Conservation (phyloP, 2,888 invertebrate species). For the Axea sp. region DNA sequence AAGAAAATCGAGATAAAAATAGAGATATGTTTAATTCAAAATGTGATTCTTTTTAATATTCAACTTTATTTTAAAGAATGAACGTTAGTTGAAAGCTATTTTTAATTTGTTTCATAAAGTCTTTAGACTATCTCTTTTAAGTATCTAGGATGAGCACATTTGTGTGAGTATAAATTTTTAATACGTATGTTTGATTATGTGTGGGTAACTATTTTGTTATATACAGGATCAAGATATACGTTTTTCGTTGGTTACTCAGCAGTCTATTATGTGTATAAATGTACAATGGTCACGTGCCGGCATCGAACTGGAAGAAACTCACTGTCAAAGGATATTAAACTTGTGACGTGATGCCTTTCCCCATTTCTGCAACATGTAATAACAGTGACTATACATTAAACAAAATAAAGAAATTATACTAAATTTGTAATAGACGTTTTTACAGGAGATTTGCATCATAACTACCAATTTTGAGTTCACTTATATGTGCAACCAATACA, state of each 20-base stretch:
- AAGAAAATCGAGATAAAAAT: too few relatives aligned
- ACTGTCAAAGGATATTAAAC: constrained; percentile 76
- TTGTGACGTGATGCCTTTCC: constrained; percentile 68
- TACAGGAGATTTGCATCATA: too few relatives aligned
- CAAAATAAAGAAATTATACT: constrained; percentile 4
- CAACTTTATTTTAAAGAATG: too few relatives aligned
- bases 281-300: constrained; percentile 73
- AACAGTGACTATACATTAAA: constrained; percentile 26
- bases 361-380: constrained; percentile 45
- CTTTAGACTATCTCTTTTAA: too few relatives aligned
- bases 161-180: constrained; percentile 13
- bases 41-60: too few relatives aligned
- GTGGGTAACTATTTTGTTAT: constrained; percentile 31
- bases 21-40: too few relatives aligned
- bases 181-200: constrained; percentile 8
- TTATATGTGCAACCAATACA: too few relatives aligned
- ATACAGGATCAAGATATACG: constrained; percentile 32
- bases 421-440: not conserved
- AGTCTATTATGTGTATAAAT: constrained; percentile 66
- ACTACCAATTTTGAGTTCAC: too few relatives aligned
- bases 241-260: constrained; percentile 54
- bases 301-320: constrained; percentile 63
- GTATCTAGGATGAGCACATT: too few relatives aligned
- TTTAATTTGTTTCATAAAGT: too few relatives aligned
- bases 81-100: too few relatives aligned